Percentiles rank a stretch among this genome's conserved stretches.
Conservation (phyloP, 2,888 invertebrate genomes). For the Pheosia tremula region DNA sequence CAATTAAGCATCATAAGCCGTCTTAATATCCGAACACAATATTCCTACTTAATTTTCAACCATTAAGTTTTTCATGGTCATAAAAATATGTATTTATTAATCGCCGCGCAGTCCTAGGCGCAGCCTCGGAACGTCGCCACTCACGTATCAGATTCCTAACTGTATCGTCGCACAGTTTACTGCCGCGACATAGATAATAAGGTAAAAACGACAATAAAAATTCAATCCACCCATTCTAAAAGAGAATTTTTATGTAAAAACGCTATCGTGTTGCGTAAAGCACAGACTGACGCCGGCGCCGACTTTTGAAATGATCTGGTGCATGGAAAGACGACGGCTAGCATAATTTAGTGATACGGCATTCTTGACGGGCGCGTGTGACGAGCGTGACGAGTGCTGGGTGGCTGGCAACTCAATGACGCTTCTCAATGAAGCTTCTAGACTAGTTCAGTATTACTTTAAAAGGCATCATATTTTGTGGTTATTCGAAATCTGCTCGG, state of each 20-base stretch:
- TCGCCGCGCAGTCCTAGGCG: constrained; percentile 45
- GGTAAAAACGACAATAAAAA: constrained; percentile 65
- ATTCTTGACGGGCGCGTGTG: constrained; percentile 27
- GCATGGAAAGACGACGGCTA: constrained; percentile 35
- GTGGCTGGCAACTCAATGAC: constrained; percentile 17
- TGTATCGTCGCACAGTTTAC: constrained; percentile 59
- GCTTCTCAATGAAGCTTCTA: not conserved
- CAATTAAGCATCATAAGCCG: not conserved
- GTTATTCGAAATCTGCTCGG: too few relatives aligned
- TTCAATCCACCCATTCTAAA: constrained; percentile 61
- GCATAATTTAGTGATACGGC: constrained; percentile 30
- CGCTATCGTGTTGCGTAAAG: constrained; percentile 53
- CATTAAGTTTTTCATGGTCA: constrained; percentile 38
- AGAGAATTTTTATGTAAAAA: constrained; percentile 54
- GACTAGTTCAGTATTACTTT: too few relatives aligned
- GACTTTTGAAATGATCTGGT: constrained; percentile 54
- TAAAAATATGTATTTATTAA: constrained; percentile 32
- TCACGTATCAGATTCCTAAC: constrained; percentile 72
- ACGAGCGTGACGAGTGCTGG: constrained; percentile 19
- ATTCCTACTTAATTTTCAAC: constrained; percentile 39
- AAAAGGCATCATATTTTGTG: too few relatives aligned
- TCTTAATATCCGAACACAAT: constrained; percentile 10
- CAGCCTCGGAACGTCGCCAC: constrained; percentile 42
- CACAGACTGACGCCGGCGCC: constrained; percentile 52
- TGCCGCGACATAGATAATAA: constrained; percentile 58